These are phyloP conservation scores for Sebastes fasciatus DNA, from an alignment of 2,113 vertebrate species.

Conservation along the genomic window DNA sequence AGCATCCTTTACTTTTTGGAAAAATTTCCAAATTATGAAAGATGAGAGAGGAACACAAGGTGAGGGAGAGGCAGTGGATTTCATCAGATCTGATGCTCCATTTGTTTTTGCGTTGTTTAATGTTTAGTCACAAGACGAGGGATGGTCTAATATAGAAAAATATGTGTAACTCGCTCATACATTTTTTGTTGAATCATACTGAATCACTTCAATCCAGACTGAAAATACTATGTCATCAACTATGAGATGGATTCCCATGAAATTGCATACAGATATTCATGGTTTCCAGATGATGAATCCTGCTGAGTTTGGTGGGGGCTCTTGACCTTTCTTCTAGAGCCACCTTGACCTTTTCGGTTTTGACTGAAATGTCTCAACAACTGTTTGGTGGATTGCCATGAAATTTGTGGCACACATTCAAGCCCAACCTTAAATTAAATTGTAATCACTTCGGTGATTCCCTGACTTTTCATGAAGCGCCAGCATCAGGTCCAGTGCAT, in stretches of 20 bases:
- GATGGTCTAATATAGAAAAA: not conserved
- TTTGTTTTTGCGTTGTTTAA: conserved; percentile 7
- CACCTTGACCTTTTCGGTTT: not conserved
- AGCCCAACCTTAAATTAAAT: not conserved
- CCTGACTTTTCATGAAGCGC: conserved; percentile 1
- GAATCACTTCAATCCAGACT: not conserved
- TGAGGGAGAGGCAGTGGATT: not conserved
- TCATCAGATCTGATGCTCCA: not conserved
- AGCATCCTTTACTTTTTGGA: not conserved
- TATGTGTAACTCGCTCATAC: not conserved
- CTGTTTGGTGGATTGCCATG: not conserved
- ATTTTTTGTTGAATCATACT: not conserved
- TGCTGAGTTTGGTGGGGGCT: not conserved
- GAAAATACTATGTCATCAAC: not conserved
- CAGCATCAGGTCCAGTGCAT: not conserved
- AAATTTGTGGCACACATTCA: not conserved
- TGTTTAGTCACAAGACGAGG: conserved; percentile 7
- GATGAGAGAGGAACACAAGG: not conserved
- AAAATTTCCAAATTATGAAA: not conserved
- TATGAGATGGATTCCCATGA: not conserved
- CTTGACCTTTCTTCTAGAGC: not conserved
- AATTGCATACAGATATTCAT: not conserved
- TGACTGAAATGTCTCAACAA: not conserved
- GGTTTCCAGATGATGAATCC: not conserved
- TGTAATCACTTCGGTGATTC: not conserved